Percentiles rank a stretch among this genome's conserved stretches.
These are phyloP conservation scores for Drosophila pallidifrons DNA, from an alignment of 1,140 invertebrate genomes.

Conservation along the genomic window DNA sequence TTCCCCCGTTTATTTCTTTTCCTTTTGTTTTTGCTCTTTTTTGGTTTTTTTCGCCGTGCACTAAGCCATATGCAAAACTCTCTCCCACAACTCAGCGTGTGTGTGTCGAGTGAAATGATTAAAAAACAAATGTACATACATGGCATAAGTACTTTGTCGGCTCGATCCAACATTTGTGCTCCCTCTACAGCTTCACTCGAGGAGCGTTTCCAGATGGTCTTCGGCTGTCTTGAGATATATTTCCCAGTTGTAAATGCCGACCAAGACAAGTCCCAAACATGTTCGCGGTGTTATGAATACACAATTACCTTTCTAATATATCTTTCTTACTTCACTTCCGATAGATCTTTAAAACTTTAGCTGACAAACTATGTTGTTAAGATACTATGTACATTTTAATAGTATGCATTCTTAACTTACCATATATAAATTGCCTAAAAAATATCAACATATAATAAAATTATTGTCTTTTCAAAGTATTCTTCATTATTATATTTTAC, in stretches of 20 bases:
- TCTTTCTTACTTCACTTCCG: not conserved
- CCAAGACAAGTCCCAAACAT: not conserved
- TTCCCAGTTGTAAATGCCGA: not conserved
- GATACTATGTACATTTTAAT: too few species aligned
- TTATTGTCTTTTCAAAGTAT: too few species aligned
- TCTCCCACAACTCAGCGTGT: conserved; percentile 4
- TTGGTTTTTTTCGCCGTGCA: conserved; percentile 7
- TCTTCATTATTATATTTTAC: too few species aligned
- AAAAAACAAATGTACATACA: conserved; percentile 12
- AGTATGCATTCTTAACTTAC: too few species aligned
- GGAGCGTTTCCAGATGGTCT: not conserved
- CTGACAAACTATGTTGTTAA: too few species aligned
- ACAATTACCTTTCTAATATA: not conserved
- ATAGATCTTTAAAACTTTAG: not conserved
- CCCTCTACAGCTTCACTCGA: not conserved
- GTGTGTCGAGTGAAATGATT: conserved; percentile 24
- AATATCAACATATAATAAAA: too few species aligned
- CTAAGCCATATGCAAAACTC: conserved; percentile 25
- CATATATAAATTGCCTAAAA: too few species aligned
- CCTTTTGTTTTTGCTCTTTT: not conserved
- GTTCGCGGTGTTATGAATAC: not conserved
- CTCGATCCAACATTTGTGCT: not conserved
- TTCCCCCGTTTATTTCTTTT: conserved; percentile 1
- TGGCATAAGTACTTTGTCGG: conserved; percentile 9
- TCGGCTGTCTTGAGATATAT: not conserved